Base-by-base conservation (phyloP, 2,113 vertebrate species). In the Furnarius figulus region DNA sequence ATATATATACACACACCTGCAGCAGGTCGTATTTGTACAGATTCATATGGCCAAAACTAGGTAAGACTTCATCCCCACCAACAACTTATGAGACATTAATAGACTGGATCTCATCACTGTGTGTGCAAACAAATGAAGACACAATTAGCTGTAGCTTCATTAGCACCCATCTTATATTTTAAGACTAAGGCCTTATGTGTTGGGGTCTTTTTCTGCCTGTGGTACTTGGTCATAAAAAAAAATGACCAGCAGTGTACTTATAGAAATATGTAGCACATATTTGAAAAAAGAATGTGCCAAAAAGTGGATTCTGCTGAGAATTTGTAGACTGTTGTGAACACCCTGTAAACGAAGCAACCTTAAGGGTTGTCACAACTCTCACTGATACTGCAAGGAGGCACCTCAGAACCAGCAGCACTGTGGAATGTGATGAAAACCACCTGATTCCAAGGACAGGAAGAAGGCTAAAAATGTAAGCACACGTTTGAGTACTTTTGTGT, bases 341-440 rank as follows among this genome's bases (percentile, higher is more conserved):
- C 24, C 30, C 55, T 53, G 6, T 14, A 12, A 76, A 42, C 13
- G 17, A 55, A 19, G 16, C 12, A 12, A 5, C n/a, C 20, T 62
- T 40, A 10, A 40, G 4, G 20, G 14, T 70, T 17, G 11, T 68
- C 62, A 47, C 25, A 47, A 12, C 10, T 49, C 12, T 39, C 42
- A 55, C n/a, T 0, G 0, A 20, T 44, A 44, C 10, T 35, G 4
- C 55, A 74, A 27, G 6, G 21, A 23, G 10, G 3, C 40, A 35
- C 35, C 21, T 44, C 42, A 74, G 67, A 62, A 74, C 18, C 55
- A 63, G 27, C 24, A 35, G 13, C 49, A 13, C 5, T 21, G 12
- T 53, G 73, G 62, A 20, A n/a, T 1, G 9, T n/a, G 33, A 13
- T 27, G 66, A 62, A 65, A 59, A 65, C 4, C 40, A 52, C 10